Percentiles rank a stretch among this genome's conserved stretches.
Conservation (phyloP, 2,113 vertebrate genomes). For the Ciconia stormi region DNA sequence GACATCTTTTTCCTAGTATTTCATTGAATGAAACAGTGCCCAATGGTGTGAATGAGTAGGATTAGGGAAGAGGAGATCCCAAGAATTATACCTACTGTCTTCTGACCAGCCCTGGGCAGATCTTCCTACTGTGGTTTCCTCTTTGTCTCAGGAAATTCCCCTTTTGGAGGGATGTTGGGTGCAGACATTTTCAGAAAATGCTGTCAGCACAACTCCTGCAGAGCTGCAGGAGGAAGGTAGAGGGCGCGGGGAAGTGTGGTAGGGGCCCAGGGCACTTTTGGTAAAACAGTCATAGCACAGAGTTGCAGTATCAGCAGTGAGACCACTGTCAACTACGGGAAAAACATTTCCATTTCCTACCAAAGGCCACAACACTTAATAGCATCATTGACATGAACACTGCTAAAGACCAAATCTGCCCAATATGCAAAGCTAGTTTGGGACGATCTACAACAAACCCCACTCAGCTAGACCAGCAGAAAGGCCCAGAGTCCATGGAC, state of each 20-base stretch:
- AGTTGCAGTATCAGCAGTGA: slow-evolving; percentile 11
- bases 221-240: background rate
- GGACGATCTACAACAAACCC: background rate
- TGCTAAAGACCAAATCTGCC: background rate
- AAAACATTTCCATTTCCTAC: background rate
- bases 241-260: background rate
- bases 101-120: background rate
- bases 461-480: background rate
- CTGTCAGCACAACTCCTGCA: background rate
- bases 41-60: background rate
- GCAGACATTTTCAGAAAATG: slow-evolving; percentile 4
- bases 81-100: background rate
- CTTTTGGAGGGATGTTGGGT: background rate
- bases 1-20: background rate
- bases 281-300: background rate
- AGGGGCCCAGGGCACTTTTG: background rate
- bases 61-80: background rate
- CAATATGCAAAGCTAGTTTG: background rate
- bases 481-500: background rate
- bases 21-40: background rate
- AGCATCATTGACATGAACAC: background rate
- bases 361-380: background rate
- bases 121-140: background rate
- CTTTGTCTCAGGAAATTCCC: background rate
- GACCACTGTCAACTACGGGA: background rate